Evolutionary conservation across 2,888 invertebrate species (phyloP), one percentile per base, ranked within the genome.

Genomic region (Deilephila porcellus): DNA sequence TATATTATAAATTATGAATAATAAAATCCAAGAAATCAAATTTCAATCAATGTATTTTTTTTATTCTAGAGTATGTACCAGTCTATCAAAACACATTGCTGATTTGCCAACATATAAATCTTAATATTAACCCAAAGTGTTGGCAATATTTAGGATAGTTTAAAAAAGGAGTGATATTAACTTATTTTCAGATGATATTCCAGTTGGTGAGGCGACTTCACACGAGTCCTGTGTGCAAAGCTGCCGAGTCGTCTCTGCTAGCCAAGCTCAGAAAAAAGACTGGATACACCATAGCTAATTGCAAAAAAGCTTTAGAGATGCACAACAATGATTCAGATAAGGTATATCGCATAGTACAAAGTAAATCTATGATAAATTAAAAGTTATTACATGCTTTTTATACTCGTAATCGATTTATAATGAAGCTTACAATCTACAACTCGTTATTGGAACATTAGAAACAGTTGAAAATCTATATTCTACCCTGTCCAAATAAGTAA

Each of bases 221-320:
- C 84, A 94, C 95, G n/a, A 95, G 95, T 75, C 91, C 91, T 7
- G 78, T 91, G 71, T 90, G 94, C 45, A 95, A 95, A 83, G 95
- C 96, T 6, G 92, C 95, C 0, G 97, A 96, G 80, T 98, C 98
- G 83, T 96, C 97, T 45, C 93, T 97, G 14, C 92, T 99, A 53
- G 97, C 98, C 37, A 96, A 97, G 81, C 95, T 99, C 29, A 95
- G 99, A 29, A 99, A 99, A 91, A 97, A 97, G 86, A 99, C 99
- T 4, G 99, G 99, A 8, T 99, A 98, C 89, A 97, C 99, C 8
- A 98, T 99, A 92, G 95, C 98, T 19, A 99, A 99, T 88, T 99
- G 99, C 90, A 98, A 98, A 86, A 99, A 99, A 90, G 99, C 99
- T 0, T 93, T 99, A 75, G 97, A 98, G 87, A 95, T 98, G 92